phyloP scores from a whole-genome alignment of 2,888 invertebrate genomes.

The Hydroisotoma schaefferi region DNA sequence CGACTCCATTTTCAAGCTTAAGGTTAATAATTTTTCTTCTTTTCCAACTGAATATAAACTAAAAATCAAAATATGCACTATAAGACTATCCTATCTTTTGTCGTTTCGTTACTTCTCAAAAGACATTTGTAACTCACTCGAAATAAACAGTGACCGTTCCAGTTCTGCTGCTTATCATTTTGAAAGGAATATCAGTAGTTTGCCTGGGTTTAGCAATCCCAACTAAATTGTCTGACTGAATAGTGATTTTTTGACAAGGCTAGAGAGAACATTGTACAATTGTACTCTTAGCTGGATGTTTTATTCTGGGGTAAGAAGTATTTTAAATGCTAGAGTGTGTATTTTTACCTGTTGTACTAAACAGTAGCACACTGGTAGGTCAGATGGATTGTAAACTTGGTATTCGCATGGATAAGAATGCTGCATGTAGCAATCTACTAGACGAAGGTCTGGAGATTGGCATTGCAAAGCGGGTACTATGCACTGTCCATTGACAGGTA shows the following conservation, averaged over 20 bases:
- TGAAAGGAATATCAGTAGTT: conserved; percentile 24
- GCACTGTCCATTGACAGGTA: conserved; percentile 20
- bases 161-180: conserved; percentile 2
- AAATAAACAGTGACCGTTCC: conserved; percentile 20
- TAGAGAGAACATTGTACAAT: no score
- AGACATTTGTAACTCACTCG: conserved; percentile 12
- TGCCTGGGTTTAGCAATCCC: conserved; percentile 20
- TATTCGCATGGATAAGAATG: conserved; percentile 23
- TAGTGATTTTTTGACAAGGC: conserved; percentile 13
- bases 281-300: no score
- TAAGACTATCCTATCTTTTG: not conserved
- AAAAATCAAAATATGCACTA: conserved; percentile 1
- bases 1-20: conserved; percentile 14
- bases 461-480: conserved; percentile 15
- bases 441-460: conserved; percentile 5
- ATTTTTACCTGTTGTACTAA: conserved; percentile 21
- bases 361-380: conserved; percentile 25
- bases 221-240: conserved; percentile 26
- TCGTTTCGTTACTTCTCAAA: not conserved
- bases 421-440: conserved; percentile 27
- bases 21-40: conserved; percentile 6
- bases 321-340: no score
- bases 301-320: no score
- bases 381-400: conserved; percentile 18
- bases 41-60: conserved; percentile 24